phyloP scores from a whole-genome alignment of 2,888 invertebrate species.

The Anagyrus pseudococci region DNA sequence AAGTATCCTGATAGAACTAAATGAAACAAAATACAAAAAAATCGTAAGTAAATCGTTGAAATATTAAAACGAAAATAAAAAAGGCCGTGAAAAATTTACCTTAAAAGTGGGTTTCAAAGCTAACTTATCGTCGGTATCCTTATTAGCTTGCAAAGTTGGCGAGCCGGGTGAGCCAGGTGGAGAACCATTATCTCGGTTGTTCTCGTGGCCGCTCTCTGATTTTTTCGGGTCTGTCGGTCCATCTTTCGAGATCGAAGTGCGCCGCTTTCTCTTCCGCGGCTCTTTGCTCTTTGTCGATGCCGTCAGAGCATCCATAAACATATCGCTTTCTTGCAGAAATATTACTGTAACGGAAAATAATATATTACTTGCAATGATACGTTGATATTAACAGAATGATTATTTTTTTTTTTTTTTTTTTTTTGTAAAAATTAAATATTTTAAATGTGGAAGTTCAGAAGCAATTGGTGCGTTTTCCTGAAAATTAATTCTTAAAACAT shows the following conservation, averaged over 20 bases:
- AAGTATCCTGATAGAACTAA: conserved; percentile 90
- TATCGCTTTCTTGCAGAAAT: conserved; percentile 86
- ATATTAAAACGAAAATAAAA: conserved; percentile 2
- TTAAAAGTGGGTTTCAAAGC: conserved; percentile 63
- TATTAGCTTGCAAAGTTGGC: conserved; percentile 23
- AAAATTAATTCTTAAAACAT: no score
- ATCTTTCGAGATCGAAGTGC: conserved; percentile 76
- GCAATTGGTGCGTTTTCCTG: conserved; percentile 26
- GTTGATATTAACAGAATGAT: no score
- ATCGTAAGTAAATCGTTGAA: conserved; percentile 4
- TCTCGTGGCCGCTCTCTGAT: conserved; percentile 60
- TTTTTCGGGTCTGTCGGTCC: conserved; percentile 66
- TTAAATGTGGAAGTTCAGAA: neutral
- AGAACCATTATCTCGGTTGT: conserved; percentile 58
- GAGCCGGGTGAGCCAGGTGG: conserved; percentile 57
- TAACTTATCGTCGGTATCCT: conserved; percentile 54
- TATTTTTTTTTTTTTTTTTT: no score
- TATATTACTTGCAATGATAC: neutral
- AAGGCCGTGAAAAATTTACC: no score
- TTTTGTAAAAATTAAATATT: neutral
- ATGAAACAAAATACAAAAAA: conserved; percentile 41
- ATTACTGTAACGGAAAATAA: conserved; percentile 65
- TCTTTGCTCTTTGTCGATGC: conserved; percentile 77
- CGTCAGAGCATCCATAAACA: conserved; percentile 92
- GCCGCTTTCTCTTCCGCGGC: conserved; percentile 79